Percentiles rank a stretch among this genome's conserved stretches.
Conservation (phyloP, 2,797 vertebrate genomes). For the Euphonia xanthogaster region DNA sequence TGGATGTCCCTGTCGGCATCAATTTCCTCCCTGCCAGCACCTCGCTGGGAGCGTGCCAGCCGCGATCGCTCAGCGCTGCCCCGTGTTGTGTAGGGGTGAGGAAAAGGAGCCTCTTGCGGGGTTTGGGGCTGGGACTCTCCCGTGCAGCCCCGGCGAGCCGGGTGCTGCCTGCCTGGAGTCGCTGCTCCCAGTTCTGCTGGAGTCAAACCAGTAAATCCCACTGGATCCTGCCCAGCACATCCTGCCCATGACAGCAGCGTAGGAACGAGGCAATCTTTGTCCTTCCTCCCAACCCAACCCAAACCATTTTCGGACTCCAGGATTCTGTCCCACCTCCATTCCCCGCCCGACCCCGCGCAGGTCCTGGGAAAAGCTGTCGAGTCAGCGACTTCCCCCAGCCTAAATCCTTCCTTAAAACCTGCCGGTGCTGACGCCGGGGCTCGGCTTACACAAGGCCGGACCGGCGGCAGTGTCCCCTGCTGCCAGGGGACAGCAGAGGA, state of each 20-base stretch:
- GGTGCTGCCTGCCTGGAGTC: background rate
- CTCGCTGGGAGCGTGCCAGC: background rate
- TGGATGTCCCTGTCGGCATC: background rate
- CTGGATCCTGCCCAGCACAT: background rate
- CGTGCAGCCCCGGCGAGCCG: rapidly evolving
- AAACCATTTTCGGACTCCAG: background rate
- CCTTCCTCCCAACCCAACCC: background rate
- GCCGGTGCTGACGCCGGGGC: background rate
- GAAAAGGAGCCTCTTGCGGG: background rate
- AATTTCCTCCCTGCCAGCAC: background rate
- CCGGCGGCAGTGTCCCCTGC: background rate
- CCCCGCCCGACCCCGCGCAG: background rate
- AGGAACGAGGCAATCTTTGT: background rate
- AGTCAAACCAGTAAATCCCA: background rate
- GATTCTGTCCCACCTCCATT: background rate
- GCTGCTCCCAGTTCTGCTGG: background rate
- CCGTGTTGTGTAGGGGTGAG: rapidly evolving
- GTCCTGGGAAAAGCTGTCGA: background rate
- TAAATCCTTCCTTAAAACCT: conserved; percentile 47
- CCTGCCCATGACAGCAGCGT: background rate
- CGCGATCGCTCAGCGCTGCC: background rate
- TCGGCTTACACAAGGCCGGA: background rate
- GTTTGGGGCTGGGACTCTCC: background rate
- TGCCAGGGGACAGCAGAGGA: background rate
- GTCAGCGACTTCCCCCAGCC: background rate